Conservation (phyloP, 2,113 vertebrate species). For the Vanacampus margaritifer region DNA sequence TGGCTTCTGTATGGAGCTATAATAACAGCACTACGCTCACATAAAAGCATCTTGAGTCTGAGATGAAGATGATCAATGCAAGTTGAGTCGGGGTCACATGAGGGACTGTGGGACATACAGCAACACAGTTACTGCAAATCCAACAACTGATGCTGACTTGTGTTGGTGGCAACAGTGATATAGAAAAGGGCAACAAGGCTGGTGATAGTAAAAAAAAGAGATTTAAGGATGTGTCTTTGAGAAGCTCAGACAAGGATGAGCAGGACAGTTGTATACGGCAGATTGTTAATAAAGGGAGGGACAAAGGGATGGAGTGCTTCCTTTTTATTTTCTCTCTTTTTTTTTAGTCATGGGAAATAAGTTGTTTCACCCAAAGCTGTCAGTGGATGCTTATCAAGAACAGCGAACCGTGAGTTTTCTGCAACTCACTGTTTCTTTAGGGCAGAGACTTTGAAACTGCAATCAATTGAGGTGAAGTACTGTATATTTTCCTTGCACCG, state of each 20-base stretch:
- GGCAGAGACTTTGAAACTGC: constrained; percentile 20
- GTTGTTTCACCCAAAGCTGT: constrained; percentile 54
- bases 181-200: constrained; percentile 20
- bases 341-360: constrained; percentile 32
- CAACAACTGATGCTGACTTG: constrained; percentile 32
- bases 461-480: constrained; percentile 12
- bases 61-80: constrained; percentile 66
- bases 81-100: constrained; percentile 58
- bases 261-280: constrained; percentile 18
- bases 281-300: constrained; percentile 12
- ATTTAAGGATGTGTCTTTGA: constrained; percentile 14
- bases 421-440: constrained; percentile 13
- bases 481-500: constrained; percentile 16
- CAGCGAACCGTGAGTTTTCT: constrained; percentile 38
- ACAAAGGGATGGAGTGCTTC: constrained; percentile 22
- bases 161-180: constrained; percentile 12
- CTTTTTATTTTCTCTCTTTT: constrained; percentile 4
- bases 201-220: constrained; percentile 23
- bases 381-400: constrained; percentile 59
- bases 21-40: constrained; percentile 63
- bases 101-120: constrained; percentile 32
- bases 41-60: constrained; percentile 56
- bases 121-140: constrained; percentile 51
- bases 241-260: constrained; percentile 10
- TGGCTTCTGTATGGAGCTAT: constrained; percentile 64